Evolutionary conservation across 2,797 vertebrate species (phyloP).

Genomic region (Erethizon dorsatum): DNA sequence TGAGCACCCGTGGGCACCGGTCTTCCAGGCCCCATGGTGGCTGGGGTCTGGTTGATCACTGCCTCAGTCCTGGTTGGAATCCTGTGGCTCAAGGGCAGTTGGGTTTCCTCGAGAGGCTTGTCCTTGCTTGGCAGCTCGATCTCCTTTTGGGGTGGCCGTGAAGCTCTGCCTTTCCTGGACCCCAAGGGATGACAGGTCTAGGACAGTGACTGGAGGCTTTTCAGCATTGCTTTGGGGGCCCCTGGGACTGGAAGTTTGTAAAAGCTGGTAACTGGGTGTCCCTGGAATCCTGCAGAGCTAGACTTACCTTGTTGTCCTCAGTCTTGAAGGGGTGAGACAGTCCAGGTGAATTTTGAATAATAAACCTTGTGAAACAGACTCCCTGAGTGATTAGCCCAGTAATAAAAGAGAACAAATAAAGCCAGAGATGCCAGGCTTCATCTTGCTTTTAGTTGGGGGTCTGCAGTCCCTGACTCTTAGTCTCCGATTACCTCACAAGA

Average conservation of each 20-base stretch:
- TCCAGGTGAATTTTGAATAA: background rate
- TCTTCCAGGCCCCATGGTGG: background rate
- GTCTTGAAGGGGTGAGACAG: background rate
- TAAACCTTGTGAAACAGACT: background rate
- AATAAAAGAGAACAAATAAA: background rate
- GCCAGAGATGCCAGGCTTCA: background rate
- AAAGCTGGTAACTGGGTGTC: background rate
- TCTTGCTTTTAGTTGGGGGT: background rate
- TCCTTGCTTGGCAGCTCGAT: background rate
- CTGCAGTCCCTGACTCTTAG: background rate
- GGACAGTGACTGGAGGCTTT: background rate
- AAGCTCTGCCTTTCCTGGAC: background rate
- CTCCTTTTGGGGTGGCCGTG: background rate
- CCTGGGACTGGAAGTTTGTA: background rate
- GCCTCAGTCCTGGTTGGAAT: background rate
- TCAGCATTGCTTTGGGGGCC: background rate
- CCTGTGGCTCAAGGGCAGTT: background rate
- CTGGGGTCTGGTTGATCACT: background rate
- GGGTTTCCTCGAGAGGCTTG: background rate
- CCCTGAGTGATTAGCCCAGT: background rate
- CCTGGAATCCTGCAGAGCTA: background rate
- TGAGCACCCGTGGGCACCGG: background rate
- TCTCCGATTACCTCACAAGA: background rate
- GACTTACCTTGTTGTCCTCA: background rate
- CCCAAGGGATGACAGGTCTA: background rate